Base-by-base conservation (phyloP, 2,797 vertebrate genomes). In the Trichosurus vulpecula region DNA sequence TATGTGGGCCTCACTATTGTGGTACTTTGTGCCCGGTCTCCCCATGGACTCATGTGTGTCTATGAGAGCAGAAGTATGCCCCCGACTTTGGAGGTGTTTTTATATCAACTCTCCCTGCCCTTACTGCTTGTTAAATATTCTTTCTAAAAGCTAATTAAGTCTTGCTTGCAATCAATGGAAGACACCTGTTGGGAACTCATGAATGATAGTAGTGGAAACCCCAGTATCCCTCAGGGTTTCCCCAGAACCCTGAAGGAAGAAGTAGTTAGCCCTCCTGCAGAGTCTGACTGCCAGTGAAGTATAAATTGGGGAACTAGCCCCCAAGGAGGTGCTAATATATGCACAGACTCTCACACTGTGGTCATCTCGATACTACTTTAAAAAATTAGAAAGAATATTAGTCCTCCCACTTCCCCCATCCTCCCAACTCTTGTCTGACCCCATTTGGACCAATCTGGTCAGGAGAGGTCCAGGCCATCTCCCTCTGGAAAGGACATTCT, bases 401-500 rank as follows among this genome's bases (percentile, higher is more conserved):
- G 25, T 61, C n/a, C 29, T 25, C 6, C 13, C 30, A 14, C n/a
- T 31, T 10, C 22, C n/a, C 6, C 54, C n/a, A 56, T 74, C 25
- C 35, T 14, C 54, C 54, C 41, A 87, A 74, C 90, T 87, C 29
- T 66, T 94, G 57, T n/a, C 93, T 55, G 35, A 52, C 29, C 58
- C 81, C 51, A 51, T 66, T 56, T 51, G 54, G 57, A 90, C n/a
- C 93, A 90, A 0, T 89, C 31, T 19, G 58, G 52, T 92, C 94
- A 87, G 22, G 92, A 58, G 81, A 54, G 54, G 52, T 74, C 52
- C 54, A 27, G 0, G 53, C 91, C 41, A 93, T 52, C 92, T 95
- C 93, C 74, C 92, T 93, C 16, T 54, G 94, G 74, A 91, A 94
- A 93, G 54, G 27, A 30, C 93, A 91, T 91, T 74, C 90, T 54